phyloP scores from a whole-genome alignment of 2,113 vertebrate genomes.

The Trinectes maculatus region DNA sequence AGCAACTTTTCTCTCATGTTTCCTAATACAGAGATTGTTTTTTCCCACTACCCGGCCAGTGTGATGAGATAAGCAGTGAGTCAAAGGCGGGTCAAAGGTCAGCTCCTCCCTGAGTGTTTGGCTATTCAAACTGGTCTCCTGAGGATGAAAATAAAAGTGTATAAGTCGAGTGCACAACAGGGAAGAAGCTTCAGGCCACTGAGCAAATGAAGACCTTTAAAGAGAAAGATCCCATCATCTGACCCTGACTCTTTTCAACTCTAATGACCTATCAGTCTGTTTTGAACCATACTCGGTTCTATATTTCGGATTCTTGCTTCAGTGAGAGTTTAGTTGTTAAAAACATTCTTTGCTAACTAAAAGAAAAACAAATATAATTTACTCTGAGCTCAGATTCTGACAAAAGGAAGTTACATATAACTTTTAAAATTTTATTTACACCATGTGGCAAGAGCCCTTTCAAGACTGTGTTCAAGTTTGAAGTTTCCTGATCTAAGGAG shows the following conservation, averaged over 20 bases:
- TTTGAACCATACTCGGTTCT: no score
- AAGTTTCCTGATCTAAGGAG: constrained; percentile 40
- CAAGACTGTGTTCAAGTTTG: constrained; percentile 8
- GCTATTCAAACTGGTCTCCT: constrained; percentile 22
- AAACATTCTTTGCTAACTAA: constrained; percentile 5
- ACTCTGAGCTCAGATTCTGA: constrained; percentile 7
- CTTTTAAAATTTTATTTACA: constrained; percentile 31
- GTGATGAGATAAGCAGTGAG: constrained; percentile 42
- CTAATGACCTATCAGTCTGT: neutral
- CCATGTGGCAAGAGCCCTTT: neutral
- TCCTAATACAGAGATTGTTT: constrained; percentile 23
- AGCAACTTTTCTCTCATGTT: constrained; percentile 45
- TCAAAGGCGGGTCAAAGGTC: constrained; percentile 66
- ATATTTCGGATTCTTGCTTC: no score
- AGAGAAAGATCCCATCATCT: constrained; percentile 4
- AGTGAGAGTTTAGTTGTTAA: no score
- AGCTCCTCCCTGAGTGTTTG: constrained; percentile 20
- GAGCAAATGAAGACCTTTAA: neutral
- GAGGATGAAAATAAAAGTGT: constrained; percentile 19
- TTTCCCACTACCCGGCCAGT: constrained; percentile 9
- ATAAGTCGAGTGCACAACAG: constrained; percentile 19
- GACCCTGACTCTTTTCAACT: neutral
- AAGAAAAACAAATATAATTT: neutral
- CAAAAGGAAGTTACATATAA: neutral
- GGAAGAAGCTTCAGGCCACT: neutral